Percentiles rank a stretch among this genome's conserved stretches.
These are phyloP conservation scores for Takifugu bimaculatus DNA, from an alignment of 2,113 vertebrate species.

Conservation along the genomic window DNA sequence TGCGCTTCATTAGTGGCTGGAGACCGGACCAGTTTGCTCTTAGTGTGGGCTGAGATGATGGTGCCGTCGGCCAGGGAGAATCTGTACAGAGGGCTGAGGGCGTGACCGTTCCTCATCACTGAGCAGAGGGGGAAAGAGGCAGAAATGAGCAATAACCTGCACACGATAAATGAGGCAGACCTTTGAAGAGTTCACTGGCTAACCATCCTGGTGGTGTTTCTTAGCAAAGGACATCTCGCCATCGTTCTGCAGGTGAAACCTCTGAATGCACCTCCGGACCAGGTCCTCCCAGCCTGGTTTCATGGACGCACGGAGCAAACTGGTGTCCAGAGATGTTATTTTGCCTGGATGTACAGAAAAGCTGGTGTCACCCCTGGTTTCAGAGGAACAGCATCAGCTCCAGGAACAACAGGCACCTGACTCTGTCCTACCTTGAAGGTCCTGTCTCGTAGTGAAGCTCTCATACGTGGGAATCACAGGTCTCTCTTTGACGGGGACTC, in stretches of 20 bases:
- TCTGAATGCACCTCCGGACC: slow-evolving; percentile 93
- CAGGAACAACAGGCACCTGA: neutral
- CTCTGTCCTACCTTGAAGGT: slow-evolving; percentile 84
- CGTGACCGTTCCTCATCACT: slow-evolving; percentile 89
- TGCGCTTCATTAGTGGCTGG: slow-evolving; percentile 89
- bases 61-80: slow-evolving; percentile 94
- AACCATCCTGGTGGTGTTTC: slow-evolving; percentile 96
- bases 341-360: slow-evolving; percentile 76
- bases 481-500: slow-evolving; percentile 91
- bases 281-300: slow-evolving; percentile 98
- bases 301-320: slow-evolving; percentile 90
- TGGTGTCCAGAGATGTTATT: slow-evolving; percentile 95
- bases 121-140: slow-evolving; percentile 25
- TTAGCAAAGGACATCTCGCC: slow-evolving; percentile 92
- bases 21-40: slow-evolving; percentile 94
- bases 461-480: slow-evolving; percentile 83
- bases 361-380: neutral
- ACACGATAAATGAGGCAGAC: neutral
- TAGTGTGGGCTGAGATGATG: slow-evolving; percentile 90
- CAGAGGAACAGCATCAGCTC: neutral
- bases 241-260: slow-evolving; percentile 91
- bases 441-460: slow-evolving; percentile 94
- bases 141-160: neutral
- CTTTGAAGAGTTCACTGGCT: neutral
- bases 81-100: slow-evolving; percentile 89